Evolutionary conservation across 2,888 invertebrate species (phyloP).

Genomic region (Rhagium mordax): DNA sequence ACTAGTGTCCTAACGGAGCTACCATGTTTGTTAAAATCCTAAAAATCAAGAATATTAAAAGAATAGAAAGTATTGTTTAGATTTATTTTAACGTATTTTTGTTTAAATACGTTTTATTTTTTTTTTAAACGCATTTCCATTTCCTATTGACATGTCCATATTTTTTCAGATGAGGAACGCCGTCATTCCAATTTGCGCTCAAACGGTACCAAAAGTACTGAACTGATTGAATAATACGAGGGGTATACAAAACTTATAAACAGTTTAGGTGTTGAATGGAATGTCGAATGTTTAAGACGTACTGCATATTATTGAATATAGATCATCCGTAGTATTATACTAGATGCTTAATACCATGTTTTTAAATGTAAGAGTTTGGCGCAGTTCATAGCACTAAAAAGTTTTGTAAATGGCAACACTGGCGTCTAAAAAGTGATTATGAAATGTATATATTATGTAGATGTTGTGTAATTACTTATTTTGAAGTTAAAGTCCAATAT

Average conservation of each 20-base stretch:
- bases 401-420: no score
- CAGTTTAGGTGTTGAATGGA: slow-evolving; percentile 25
- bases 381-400: background rate
- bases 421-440: no score
- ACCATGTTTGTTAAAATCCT: no score
- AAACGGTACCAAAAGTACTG: slow-evolving; percentile 75
- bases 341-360: background rate
- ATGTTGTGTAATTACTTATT: no score
- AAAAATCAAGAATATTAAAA: no score
- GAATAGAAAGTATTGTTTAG: no score
- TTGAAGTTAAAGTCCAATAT: no score
- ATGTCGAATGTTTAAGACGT: slow-evolving; percentile 25
- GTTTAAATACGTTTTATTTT: no score
- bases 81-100: no score
- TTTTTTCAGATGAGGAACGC: slow-evolving; percentile 73
- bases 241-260: slow-evolving; percentile 50
- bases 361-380: background rate
- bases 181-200: slow-evolving; percentile 75
- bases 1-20: no score
- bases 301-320: slow-evolving; percentile 7
- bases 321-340: slow-evolving; percentile 7
- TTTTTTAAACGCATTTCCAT: no score
- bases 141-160: slow-evolving; percentile 16
- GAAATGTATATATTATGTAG: no score
- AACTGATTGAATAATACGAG: slow-evolving; percentile 64